A percentile compares a stretch with the other conserved stretches of the same genome.
Evolutionary conservation across 2,797 vertebrate species (phyloP).

Genomic region (Darevskia mixta): DNA sequence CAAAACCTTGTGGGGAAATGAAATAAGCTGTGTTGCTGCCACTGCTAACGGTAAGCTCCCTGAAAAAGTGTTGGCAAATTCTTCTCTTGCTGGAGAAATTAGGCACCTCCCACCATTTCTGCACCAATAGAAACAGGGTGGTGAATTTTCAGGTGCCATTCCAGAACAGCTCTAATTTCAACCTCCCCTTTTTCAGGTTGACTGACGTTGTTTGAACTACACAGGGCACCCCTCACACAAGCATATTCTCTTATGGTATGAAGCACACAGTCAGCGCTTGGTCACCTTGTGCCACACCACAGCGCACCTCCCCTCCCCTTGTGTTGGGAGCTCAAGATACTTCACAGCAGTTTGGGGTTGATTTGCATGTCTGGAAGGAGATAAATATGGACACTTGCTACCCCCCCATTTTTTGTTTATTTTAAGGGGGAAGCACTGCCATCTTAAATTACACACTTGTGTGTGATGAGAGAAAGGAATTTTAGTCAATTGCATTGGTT

Average conservation of each 20-base stretch:
- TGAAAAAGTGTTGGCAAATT: too few species aligned
- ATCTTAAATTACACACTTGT: background rate
- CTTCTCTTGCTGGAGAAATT: too few species aligned
- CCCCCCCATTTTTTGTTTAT: background rate
- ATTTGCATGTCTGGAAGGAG: too few species aligned
- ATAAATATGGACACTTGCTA: too few species aligned
- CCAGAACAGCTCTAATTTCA: too few species aligned
- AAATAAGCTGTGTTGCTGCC: too few species aligned
- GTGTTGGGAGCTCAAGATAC: background rate
- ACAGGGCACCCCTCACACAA: background rate
- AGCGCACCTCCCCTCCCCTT: background rate
- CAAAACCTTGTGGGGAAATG: too few species aligned
- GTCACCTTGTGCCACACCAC: background rate
- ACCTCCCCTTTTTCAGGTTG: background rate
- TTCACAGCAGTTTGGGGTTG: background rate
- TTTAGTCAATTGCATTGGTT: background rate
- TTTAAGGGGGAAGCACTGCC: background rate
- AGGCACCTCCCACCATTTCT: too few species aligned
- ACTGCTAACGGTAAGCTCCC: too few species aligned
- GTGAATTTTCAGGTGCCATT: too few species aligned
- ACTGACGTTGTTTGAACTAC: background rate
- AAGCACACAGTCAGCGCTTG: background rate
- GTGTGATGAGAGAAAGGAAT: background rate
- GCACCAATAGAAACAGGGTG: too few species aligned
- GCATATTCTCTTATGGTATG: background rate